Evolutionary conservation across 1,140 invertebrate genomes (phyloP).

Genomic region (Eupristina koningsbergeri): DNA sequence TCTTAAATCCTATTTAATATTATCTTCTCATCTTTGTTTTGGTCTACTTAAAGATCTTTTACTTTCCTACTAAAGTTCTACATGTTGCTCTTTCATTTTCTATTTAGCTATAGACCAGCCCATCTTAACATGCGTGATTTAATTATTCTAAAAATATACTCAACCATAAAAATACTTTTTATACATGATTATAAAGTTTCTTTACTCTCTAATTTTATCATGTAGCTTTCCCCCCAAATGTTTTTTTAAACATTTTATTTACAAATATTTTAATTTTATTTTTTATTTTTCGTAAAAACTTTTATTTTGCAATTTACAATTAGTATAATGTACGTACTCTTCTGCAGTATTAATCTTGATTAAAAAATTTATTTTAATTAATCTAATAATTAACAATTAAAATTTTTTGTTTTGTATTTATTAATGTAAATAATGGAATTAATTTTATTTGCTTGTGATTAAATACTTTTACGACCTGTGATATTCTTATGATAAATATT

Average conservation of each 20-base stretch:
- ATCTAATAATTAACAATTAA: too few relatives aligned
- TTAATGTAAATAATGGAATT: neutral
- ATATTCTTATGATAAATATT: neutral
- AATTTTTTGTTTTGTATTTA: too few relatives aligned
- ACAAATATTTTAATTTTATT: neutral
- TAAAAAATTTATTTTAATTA: too few relatives aligned
- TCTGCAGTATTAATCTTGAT: neutral
- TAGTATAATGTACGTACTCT: neutral
- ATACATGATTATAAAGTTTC: neutral
- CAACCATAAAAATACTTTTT: neutral
- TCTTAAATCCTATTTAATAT: neutral
- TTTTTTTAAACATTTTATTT: neutral
- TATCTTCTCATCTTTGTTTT: neutral
- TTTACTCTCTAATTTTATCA: neutral
- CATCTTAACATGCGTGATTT: neutral
- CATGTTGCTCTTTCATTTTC: constrained; percentile 4
- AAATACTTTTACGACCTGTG: neutral
- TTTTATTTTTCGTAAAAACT: neutral
- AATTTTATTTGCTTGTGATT: too few relatives aligned
- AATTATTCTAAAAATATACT: neutral
- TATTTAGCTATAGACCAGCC: neutral
- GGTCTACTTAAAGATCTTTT: neutral
- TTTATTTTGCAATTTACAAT: neutral
- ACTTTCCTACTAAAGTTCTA: neutral
- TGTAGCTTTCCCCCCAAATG: neutral